Evolutionary conservation across 2,888 invertebrate genomes (phyloP).

Genomic region (Ctena decussata): DNA sequence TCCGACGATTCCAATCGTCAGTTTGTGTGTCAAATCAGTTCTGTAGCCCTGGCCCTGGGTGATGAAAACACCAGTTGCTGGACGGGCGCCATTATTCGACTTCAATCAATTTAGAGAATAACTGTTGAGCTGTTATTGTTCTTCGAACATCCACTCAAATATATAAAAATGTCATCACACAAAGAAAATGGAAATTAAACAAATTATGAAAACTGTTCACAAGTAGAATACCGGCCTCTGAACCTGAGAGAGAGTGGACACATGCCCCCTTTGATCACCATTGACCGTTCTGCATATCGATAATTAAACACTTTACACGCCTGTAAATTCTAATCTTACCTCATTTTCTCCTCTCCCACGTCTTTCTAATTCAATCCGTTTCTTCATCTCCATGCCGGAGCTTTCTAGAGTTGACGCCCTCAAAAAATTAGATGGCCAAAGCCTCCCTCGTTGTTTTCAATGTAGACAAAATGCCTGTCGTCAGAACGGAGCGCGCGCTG

Average conservation of each 20-base stretch:
- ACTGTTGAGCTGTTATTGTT: no score
- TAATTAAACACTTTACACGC: background rate
- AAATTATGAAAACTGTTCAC: no score
- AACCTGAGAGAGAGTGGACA: background rate
- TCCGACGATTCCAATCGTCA: no score
- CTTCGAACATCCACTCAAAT: no score
- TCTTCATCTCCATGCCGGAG: conserved; percentile 73
- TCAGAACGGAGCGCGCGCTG: conserved; percentile 77
- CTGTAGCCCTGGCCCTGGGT: no score
- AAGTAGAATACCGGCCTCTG: no score
- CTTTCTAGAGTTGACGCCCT: background rate
- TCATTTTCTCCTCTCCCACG: conserved; percentile 96
- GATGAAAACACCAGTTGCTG: conserved; percentile 3
- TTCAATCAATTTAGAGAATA: no score
- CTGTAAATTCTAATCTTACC: conserved; percentile 89
- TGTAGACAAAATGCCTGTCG: conserved; percentile 60
- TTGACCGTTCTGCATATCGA: background rate
- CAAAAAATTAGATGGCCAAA: conserved; percentile 48
- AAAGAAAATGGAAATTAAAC: no score
- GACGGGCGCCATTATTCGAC: conserved; percentile 6
- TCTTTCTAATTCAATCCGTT: conserved; percentile 96
- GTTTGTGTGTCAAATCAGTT: no score
- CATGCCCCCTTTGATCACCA: background rate
- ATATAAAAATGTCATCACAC: no score
- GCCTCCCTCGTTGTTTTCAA: conserved; percentile 59